Base-by-base conservation (phyloP, 2,888 invertebrate species). In the Platypus cylindrus region DNA sequence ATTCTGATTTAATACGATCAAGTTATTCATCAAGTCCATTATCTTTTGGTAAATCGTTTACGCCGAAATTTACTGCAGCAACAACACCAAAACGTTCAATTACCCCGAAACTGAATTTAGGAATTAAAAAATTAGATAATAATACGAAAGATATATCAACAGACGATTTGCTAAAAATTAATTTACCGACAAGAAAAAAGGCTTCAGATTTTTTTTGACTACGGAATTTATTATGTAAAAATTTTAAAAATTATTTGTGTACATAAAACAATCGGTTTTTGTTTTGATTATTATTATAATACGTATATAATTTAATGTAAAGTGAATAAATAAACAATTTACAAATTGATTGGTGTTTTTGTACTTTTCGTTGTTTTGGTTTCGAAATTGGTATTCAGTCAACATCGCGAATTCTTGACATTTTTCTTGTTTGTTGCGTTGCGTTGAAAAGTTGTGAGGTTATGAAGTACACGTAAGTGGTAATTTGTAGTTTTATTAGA, bases 91-190 rank as follows among this genome's bases (percentile, higher is more conserved):
- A 41, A 26, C 23, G 40, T 12, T 12, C 11, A 3, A 12, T 17
- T 3, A 59, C 57, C 2, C 62, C 62, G 47, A 68, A 63, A 48
- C 63, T 54, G 12, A 60, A 71, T 43, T 58, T 68, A 26, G 57
- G 68, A 27, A 55, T 66, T 27, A 64, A 61, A 39, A 61, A 67
- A 9, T 36, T 45, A 2, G 32, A 32, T 17, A n/a, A n/a, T n/a
- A n/a, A n/a, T n/a, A 33, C 29, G 5, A 58, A 45, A 37, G 63
- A 63, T 34, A 63, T 67, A 35, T 64, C 83, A 8, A 93, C 91
- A 0, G 91, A 91, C 58, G 83, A 91, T 64, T 66, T 93, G 40
- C 64, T 93, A 32, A 80, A 87, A 51, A 75, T 91, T 43, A 73
- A 73, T 49, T 66, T 82, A 7, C 77, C 79, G 3, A 73, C 75